These are phyloP conservation scores for Saturnia japonica DNA, from an alignment of 2,888 invertebrate genomes.

Conservation along the genomic window DNA sequence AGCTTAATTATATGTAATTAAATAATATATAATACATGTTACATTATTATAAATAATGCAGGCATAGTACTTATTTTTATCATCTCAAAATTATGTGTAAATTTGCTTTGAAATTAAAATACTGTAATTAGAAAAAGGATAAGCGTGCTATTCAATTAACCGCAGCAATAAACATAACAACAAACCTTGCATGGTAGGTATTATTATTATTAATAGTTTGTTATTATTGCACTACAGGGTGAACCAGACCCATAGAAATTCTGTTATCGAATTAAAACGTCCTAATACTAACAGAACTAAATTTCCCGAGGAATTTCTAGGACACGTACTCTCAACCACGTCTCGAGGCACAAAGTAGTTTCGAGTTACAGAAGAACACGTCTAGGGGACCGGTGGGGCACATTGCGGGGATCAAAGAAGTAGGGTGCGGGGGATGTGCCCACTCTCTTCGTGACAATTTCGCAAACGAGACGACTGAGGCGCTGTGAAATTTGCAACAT, in stretches of 20 bases:
- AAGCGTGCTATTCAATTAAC: neutral
- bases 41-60: neutral
- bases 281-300: slow-evolving; percentile 6
- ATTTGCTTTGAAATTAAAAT: neutral
- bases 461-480: slow-evolving; percentile 58
- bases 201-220: neutral
- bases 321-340: slow-evolving; percentile 43
- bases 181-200: neutral
- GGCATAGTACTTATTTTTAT: neutral
- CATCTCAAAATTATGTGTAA: too few relatives aligned
- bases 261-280: neutral
- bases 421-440: neutral
- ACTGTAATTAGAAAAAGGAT: neutral
- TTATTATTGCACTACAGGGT: neutral
- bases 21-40: neutral
- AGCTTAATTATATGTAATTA: too few relatives aligned
- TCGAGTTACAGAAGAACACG: slow-evolving; percentile 60
- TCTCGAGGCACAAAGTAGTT: slow-evolving; percentile 47
- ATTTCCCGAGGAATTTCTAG: slow-evolving; percentile 35
- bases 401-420: slow-evolving; percentile 32
- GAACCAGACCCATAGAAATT: neutral
- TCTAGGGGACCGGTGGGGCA: slow-evolving; percentile 42
- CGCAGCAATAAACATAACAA: neutral
- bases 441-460: slow-evolving; percentile 69
- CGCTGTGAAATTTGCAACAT: slow-evolving; percentile 58